Evolutionary conservation across 2,888 invertebrate genomes (phyloP).

Genomic region (Gasteruption jaculator): DNA sequence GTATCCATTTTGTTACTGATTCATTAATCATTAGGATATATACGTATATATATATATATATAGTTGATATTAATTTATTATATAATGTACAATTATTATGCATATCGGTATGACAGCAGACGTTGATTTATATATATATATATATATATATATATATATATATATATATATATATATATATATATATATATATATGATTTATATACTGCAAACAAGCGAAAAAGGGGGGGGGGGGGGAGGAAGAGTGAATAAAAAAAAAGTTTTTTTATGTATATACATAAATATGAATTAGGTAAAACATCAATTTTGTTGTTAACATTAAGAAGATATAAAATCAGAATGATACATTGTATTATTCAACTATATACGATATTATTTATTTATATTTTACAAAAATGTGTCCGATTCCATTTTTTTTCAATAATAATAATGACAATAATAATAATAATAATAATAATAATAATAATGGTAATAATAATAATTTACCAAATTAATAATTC

Average conservation of each 20-base stretch:
- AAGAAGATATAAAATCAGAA: too few relatives aligned
- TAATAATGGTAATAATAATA: too few relatives aligned
- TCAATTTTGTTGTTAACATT: too few relatives aligned
- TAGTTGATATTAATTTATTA: not conserved
- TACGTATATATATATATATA: not conserved
- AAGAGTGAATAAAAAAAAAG: not conserved
- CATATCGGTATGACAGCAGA: too few relatives aligned
- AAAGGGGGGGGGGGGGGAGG: too few relatives aligned
- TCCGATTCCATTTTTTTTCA: not conserved
- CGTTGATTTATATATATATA: too few relatives aligned
- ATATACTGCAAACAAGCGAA: not conserved
- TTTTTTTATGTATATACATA: slow-evolving; percentile 1
- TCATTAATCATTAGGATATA: too few relatives aligned
- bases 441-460: not conserved
- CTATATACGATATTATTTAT: not conserved
- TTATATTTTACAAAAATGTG: not conserved
- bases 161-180: not conserved
- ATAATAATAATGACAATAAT: not conserved
- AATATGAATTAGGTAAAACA: too few relatives aligned
- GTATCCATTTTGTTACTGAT: too few relatives aligned
- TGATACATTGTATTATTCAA: not conserved
- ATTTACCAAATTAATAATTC: too few relatives aligned
- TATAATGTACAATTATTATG: not conserved
- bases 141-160: not conserved
- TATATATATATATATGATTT: not conserved